Evolutionary conservation across 1,140 invertebrate genomes (phyloP).

Genomic region (Ceratina australensis): DNA sequence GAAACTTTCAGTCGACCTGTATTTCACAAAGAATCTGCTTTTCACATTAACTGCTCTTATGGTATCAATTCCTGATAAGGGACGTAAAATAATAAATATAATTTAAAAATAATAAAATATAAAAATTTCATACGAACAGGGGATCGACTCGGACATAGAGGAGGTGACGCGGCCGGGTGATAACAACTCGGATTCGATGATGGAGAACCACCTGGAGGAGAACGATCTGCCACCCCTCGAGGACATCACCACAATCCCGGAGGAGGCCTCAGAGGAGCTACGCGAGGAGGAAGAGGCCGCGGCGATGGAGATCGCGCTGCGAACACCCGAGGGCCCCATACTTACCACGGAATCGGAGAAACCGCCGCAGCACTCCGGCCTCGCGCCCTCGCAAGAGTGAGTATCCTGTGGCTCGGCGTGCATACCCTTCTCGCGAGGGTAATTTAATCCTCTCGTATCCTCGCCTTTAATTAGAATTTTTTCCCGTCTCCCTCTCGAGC

Average conservation of each 20-base stretch:
- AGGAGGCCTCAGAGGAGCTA: conserved; percentile 76
- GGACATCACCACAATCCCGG: conserved; percentile 77
- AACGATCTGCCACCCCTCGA: conserved; percentile 72
- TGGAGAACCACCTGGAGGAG: conserved; percentile 73
- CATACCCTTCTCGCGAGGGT: neutral
- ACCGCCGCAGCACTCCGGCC: conserved; percentile 46
- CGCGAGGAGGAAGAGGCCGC: conserved; percentile 74
- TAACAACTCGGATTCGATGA: conserved; percentile 72
- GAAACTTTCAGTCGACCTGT: neutral
- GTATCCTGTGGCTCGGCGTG: conserved; percentile 39
- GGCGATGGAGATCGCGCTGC: conserved; percentile 61
- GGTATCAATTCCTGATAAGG: no score
- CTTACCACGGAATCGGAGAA: conserved; percentile 71
- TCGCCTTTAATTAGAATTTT: conserved; percentile 31
- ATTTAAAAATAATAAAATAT: no score
- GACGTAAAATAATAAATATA: no score
- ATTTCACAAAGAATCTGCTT: no score
- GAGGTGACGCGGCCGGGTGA: conserved; percentile 83
- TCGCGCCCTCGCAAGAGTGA: conserved; percentile 60
- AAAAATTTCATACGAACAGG: conserved; percentile 75
- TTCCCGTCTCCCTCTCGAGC: neutral
- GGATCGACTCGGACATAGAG: conserved; percentile 93
- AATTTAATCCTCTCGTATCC: conserved; percentile 13
- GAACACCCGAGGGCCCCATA: conserved; percentile 66
- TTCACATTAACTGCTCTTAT: no score